Conservation (phyloP, 2,888 invertebrate species). For the Chrysotoxum bicinctum region DNA sequence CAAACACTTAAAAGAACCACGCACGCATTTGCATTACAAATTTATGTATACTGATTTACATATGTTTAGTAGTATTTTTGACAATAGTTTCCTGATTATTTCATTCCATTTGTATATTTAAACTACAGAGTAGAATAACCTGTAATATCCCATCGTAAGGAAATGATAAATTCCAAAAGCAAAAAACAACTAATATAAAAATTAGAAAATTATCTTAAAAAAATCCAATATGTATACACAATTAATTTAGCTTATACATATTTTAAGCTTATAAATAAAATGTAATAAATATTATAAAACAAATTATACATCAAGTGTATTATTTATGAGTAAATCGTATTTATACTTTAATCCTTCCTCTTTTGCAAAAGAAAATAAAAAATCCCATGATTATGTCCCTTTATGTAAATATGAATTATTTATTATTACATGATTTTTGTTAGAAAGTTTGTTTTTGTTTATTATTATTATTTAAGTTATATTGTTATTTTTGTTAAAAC, state of each 20-base stretch:
- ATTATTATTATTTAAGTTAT: slow-evolving; percentile 65
- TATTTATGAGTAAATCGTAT: slow-evolving; percentile 33
- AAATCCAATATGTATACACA: slow-evolving; percentile 47
- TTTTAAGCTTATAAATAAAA: slow-evolving; percentile 29
- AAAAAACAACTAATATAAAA: slow-evolving; percentile 27
- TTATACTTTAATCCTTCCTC: slow-evolving; percentile 21
- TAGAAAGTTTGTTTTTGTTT: slow-evolving; percentile 68
- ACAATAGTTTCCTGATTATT: slow-evolving; percentile 41
- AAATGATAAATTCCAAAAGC: slow-evolving; percentile 53
- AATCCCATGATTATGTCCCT: slow-evolving; percentile 31
- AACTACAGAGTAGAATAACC: slow-evolving; percentile 31
- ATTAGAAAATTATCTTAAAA: slow-evolving; percentile 32
- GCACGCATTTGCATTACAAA: background rate
- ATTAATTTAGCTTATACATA: slow-evolving; percentile 47
- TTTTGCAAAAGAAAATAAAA: slow-evolving; percentile 41
- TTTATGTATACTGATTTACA: slow-evolving; percentile 7
- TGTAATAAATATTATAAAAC: slow-evolving; percentile 24
- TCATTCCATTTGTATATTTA: slow-evolving; percentile 56
- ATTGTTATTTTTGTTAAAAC: slow-evolving; percentile 71
- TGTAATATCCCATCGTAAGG: slow-evolving; percentile 51
- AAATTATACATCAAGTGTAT: slow-evolving; percentile 36
- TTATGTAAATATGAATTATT: slow-evolving; percentile 68
- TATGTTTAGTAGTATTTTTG: slow-evolving; percentile 3
- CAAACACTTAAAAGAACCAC: background rate
- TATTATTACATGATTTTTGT: slow-evolving; percentile 61